Percentiles rank a stretch among this genome's conserved stretches.
These are phyloP conservation scores for Emydocephalus ijimae DNA, from an alignment of 2,113 vertebrate species.

Conservation along the genomic window DNA sequence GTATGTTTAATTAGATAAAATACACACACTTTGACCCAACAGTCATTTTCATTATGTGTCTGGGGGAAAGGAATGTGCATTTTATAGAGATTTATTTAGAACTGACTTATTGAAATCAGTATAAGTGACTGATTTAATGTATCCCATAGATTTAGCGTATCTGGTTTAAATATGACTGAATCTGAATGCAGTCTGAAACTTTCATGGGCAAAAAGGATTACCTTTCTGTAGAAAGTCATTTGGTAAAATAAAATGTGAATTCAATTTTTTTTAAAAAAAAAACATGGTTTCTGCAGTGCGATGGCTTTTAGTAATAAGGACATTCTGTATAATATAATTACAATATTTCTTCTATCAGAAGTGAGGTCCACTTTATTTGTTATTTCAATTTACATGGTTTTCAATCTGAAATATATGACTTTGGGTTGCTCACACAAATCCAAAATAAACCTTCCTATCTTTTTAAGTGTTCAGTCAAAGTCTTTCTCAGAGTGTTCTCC, in stretches of 20 bases:
- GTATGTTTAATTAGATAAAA: not conserved
- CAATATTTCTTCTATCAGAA: not conserved
- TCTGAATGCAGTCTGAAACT: not conserved
- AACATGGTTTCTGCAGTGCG: not conserved
- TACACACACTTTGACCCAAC: not conserved
- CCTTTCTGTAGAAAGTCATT: not conserved
- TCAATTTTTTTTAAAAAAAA: not conserved
- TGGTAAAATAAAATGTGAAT: slow-evolving; percentile 24
- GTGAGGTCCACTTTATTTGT: not conserved
- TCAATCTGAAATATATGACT: not conserved
- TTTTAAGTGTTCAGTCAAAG: not conserved
- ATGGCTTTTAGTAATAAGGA: slow-evolving; percentile 13
- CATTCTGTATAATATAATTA: slow-evolving; percentile 12
- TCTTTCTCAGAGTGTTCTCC: not conserved
- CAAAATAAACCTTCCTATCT: not conserved
- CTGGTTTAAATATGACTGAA: not conserved
- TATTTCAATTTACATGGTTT: not conserved
- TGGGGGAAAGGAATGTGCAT: not conserved
- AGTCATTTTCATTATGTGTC: not conserved
- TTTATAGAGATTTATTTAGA: not conserved
- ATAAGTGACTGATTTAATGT: not conserved
- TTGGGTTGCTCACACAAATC: not conserved
- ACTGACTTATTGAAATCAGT: not conserved
- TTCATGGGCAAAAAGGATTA: not conserved
- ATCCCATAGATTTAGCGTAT: not conserved